Percentiles rank a stretch among this genome's conserved stretches.
Conservation (phyloP, 2,888 invertebrate species). For the Eutolmus rufibarbis region DNA sequence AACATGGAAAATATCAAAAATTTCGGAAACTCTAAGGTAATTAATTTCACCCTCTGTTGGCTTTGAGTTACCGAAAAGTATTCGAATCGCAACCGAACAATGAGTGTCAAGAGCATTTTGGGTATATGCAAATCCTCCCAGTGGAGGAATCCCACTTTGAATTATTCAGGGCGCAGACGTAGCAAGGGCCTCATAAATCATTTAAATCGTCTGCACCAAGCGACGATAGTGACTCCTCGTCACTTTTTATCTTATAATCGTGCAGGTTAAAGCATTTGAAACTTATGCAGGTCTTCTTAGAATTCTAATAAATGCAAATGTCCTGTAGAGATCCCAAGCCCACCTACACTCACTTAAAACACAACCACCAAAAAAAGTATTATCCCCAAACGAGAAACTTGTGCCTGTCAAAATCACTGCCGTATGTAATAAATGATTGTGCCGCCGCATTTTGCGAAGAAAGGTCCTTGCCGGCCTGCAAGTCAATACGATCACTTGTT, state of each 20-base stretch:
- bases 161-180: neutral
- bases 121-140: neutral
- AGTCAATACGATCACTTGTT: neutral
- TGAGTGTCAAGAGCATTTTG: constrained; percentile 4
- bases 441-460: neutral
- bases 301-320: constrained; percentile 23
- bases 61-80: constrained; percentile 3
- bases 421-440: neutral
- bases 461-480: neutral
- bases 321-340: neutral
- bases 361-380: neutral
- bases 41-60: constrained; percentile 3
- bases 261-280: neutral
- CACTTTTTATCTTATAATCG: constrained; percentile 8
- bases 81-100: constrained; percentile 1
- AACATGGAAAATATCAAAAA: neutral
- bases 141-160: neutral
- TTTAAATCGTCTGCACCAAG: constrained; percentile 7
- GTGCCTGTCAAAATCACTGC: constrained; percentile 4
- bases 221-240: neutral
- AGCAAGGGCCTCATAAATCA: neutral
- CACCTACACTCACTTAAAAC: neutral
- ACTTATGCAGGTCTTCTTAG: constrained; percentile 1
- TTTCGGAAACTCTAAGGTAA: neutral
- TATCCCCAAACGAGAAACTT: neutral